Base-by-base conservation (phyloP, 1,140 invertebrate species). In the Trissolcus basalis region DNA sequence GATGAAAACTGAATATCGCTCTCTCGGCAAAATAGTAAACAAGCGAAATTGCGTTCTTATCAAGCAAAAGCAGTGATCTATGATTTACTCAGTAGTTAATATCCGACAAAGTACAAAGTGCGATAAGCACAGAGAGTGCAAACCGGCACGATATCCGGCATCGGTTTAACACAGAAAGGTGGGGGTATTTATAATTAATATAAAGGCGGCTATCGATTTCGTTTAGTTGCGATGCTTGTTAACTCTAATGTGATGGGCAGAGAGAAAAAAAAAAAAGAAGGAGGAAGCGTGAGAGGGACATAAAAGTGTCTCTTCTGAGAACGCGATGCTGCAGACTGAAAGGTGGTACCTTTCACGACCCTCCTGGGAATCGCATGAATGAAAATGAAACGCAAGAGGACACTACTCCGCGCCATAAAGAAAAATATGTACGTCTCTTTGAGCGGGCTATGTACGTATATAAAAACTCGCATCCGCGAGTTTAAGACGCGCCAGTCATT, bases 311-410 rank as follows among this genome's bases (percentile, higher is more conserved):
- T 71, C 68, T 72, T 72, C 59, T 45, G 59, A 64, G 64, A 47
- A 69, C 63, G 75, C 63, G 75, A 69, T 44, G 64, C 59, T 64
- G 60, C 70, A 73, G 70, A 60, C 73, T 74, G 76, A 73, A 27
- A 27, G 76, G 69, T 78, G 75, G 75, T 58, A 69, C 69, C 60
- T 73, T n/a, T 78, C 73, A 78, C 51, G 65, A 49, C 65, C 50
- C 75, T 54, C 65, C 39, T 50, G 75, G 55, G 75, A 73, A 73
- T 70, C 69, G 35, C 69, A 58, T 69, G 76, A 78, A 73, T 73
- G 76, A 78, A 73, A 78, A 78, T 78, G 76, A 78, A 78, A 78
- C 65, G 55, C 75, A 71, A 69, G 69, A 73, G 64, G 69, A 73
- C 64, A 58, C 64, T 39, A 60, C 60, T 70, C 39, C 32, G 54